Evolutionary conservation across 2,113 vertebrate species (phyloP).

Genomic region (Pseudonaja textilis): DNA sequence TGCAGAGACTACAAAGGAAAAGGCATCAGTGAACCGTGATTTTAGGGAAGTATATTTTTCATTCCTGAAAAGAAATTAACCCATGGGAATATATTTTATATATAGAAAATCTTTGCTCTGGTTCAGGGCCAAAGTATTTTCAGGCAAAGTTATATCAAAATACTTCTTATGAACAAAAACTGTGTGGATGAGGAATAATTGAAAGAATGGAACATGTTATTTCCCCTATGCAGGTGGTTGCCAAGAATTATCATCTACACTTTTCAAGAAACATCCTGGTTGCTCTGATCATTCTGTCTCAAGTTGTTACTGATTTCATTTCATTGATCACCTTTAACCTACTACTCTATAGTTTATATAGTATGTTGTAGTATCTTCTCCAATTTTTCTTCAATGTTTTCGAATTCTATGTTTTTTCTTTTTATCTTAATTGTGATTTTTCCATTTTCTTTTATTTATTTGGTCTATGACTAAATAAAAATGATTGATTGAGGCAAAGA

Average conservation of each 20-base stretch:
- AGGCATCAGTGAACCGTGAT: slow-evolving; percentile 59
- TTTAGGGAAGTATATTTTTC: slow-evolving; percentile 70
- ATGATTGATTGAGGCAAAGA: slow-evolving; percentile 47
- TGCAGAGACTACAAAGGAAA: slow-evolving; percentile 71
- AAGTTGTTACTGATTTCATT: background rate
- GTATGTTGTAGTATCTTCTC: background rate
- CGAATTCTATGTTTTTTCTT: background rate
- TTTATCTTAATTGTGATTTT: background rate
- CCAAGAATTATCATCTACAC: background rate
- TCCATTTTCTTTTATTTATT: too few relatives aligned
- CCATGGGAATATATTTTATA: slow-evolving; percentile 68
- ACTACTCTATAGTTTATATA: background rate
- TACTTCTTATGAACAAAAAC: background rate
- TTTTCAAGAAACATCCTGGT: background rate
- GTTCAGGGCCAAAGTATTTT: slow-evolving; percentile 67
- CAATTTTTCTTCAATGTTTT: background rate
- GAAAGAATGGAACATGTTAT: background rate
- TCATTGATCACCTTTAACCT: background rate
- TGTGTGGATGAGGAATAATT: background rate
- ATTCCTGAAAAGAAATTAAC: slow-evolving; percentile 64
- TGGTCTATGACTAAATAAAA: too few relatives aligned
- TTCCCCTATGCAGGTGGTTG: background rate
- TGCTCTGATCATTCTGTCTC: background rate
- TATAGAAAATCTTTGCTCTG: slow-evolving; percentile 64
- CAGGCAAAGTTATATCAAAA: slow-evolving; percentile 47